Evolutionary conservation across 2,797 vertebrate genomes (phyloP), one percentile per base, ranked within the genome.

Genomic region (Tokudaia muenninki): DNA sequence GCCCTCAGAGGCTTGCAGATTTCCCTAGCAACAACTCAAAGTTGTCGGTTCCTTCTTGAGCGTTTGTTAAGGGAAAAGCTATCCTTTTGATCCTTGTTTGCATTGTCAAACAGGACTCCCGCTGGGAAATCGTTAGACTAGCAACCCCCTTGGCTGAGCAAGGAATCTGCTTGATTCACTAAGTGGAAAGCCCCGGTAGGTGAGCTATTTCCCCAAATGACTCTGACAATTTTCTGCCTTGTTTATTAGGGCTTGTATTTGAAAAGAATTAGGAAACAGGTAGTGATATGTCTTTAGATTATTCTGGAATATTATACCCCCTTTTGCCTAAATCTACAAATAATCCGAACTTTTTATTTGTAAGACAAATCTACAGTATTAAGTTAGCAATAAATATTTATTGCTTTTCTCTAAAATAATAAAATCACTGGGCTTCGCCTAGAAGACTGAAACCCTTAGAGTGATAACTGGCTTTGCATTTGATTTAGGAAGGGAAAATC

Each of bases 71-170:
- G 74, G 94, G 61, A 86, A 94, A 94, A 93, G 29, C 12, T 78
- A 80, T 57, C 44, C 77, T 70, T 97, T 77, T 61, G 87, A 91
- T 92, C 31, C 78, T 95, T 44, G 55, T 95, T 93, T 95, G 92
- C 59, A 50, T 94, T 83, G 67, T 55, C 82, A 92, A 80, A 78
- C 26, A 84, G 57, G 90, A 70, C 47, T 94, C 92, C 90, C 21
- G 24, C 44, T 29, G 77, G 75, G 50, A 92, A 79, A 79, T 95
- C 95, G 41, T 86, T 93, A 74, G 55, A 37, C 67, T 91, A 91
- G 81, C 10, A 0, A 8, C 77, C 6, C 6, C 6, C 57, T 70
- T 31, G 37, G 70, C 72, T 79, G 89, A 96, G 80, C 21, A 41
- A 74, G 91, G 88, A 22, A 34, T 77, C 31, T 9, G 17, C 22